These are phyloP conservation scores for Drosophila tani DNA, from an alignment of 1,140 invertebrate species.

Conservation along the genomic window DNA sequence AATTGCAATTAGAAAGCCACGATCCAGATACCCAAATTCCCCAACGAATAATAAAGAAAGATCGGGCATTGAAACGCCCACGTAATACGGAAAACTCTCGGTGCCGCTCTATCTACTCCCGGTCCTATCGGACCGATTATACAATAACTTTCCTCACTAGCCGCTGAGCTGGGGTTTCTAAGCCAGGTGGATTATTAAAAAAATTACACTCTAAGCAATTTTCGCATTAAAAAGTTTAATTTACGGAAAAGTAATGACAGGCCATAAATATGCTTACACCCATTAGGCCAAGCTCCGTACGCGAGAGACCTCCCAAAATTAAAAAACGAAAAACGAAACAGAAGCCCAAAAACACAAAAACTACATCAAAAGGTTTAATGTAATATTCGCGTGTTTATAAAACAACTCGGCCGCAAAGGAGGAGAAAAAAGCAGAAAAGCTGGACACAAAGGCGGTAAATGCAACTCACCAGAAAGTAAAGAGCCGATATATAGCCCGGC, in stretches of 20 bases:
- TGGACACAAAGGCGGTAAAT: constrained; percentile 65
- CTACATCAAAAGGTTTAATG: constrained; percentile 65
- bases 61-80: constrained; percentile 49
- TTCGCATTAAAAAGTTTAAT: constrained; percentile 82
- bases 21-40: constrained; percentile 39
- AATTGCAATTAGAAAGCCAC: constrained; percentile 70
- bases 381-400: constrained; percentile 80
- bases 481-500: constrained; percentile 21
- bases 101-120: constrained; percentile 9
- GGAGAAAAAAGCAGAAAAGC: constrained; percentile 49
- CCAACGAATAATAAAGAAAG: constrained; percentile 23
- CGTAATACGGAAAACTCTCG: constrained; percentile 68
- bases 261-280: constrained; percentile 77
- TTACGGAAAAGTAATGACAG: constrained; percentile 80
- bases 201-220: constrained; percentile 74
- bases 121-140: constrained; percentile 35
- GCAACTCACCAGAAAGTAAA: constrained; percentile 52
- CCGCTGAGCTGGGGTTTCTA: constrained; percentile 34
- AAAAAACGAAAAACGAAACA: constrained; percentile 34
- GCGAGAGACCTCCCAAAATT: constrained; percentile 18
- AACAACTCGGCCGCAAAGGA: constrained; percentile 59
- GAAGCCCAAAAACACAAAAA: constrained; percentile 51
- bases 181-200: constrained; percentile 69
- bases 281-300: constrained; percentile 52
- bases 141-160: constrained; percentile 69